Evolutionary conservation across 2,797 vertebrate genomes (phyloP), one percentile per base, ranked within the genome.

Genomic region (Coreius guichenoti): DNA sequence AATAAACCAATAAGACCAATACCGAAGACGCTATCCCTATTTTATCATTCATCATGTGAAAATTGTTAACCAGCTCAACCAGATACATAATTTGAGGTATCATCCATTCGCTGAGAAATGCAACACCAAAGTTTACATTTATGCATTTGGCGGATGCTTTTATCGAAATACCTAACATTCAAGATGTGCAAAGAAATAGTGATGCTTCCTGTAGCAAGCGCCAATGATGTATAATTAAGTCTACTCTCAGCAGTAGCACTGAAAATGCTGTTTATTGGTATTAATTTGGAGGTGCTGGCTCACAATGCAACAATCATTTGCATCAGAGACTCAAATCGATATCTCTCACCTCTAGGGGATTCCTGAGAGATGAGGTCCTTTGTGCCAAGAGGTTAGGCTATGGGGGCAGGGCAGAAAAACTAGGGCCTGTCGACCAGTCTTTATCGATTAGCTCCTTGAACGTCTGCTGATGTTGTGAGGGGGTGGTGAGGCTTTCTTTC

Each of bases 391-490:
- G 33, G 17, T 75, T 63, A 84, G 86, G 85, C 89, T 81, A 81
- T 73, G 80, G 82, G 80, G 86, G 87, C 63, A 68, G 72, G 73
- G 74, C 86, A 80, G 77, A 72, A 81, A 88, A 63, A 1, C 7
- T 74, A 78, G 81, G 84, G 76, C 45, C 54, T 81, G 83, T 81
- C 54, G 78, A 88, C 78, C 75, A 63, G 77, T 36, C 86, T 82
- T n/a, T 91, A 94, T 92, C 86, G 90, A 92, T 93, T 77, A 63
- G 73, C 74, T 87, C 33, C 78, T 81, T 12, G 3, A 47, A 90
- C 82, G 87, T 87, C 65, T 77, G 87, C 84, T 86, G 80, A 89
- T 89, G 88, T 81, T 82, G 84, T 88, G 65, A 70, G 69, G 77
- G 73, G 75, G 74, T 70, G 58, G 63, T 87, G 81, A 92, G 86